Evolutionary conservation across 2,797 vertebrate genomes (phyloP).

Genomic region (Hypotaenidia okinawae): DNA sequence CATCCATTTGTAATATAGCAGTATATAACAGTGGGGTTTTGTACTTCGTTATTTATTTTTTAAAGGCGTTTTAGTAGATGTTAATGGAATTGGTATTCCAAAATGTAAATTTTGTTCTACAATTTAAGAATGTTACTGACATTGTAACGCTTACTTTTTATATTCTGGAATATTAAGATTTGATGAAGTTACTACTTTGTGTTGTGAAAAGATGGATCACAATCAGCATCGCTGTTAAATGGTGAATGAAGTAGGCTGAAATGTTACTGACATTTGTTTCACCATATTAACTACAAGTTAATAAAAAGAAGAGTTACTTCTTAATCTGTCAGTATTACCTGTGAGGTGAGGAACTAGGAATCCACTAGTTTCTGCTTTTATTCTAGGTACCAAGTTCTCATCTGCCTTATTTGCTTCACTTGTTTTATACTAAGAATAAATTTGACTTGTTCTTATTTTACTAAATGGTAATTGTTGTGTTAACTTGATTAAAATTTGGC

Average conservation of each 20-base stretch:
- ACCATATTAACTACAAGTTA: neutral
- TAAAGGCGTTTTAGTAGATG: constrained; percentile 66
- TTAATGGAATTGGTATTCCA: constrained; percentile 56
- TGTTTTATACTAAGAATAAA: constrained; percentile 61
- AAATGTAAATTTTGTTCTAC: constrained; percentile 45
- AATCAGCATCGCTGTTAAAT: neutral
- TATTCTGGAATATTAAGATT: constrained; percentile 49
- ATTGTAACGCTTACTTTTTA: constrained; percentile 50
- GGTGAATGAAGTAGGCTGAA: neutral
- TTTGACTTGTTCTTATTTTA: constrained; percentile 39
- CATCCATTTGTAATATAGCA: constrained; percentile 43
- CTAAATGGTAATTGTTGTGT: neutral
- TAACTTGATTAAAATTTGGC: constrained; percentile 25
- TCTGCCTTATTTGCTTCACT: neutral
- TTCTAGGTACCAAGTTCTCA: constrained; percentile 10
- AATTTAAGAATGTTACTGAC: neutral
- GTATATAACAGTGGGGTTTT: constrained; percentile 45
- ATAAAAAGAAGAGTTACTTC: constrained; percentile 44
- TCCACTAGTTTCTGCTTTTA: neutral
- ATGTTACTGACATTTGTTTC: neutral
- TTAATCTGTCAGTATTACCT: neutral
- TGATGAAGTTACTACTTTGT: constrained; percentile 35
- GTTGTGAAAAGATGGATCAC: neutral
- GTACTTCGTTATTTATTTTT: constrained; percentile 73
- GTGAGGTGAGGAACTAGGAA: neutral